Percentiles rank a stretch among this genome's conserved stretches.
Evolutionary conservation across 1,140 invertebrate genomes (phyloP).

Genomic region (honey bee (Apis mellifera)): DNA sequence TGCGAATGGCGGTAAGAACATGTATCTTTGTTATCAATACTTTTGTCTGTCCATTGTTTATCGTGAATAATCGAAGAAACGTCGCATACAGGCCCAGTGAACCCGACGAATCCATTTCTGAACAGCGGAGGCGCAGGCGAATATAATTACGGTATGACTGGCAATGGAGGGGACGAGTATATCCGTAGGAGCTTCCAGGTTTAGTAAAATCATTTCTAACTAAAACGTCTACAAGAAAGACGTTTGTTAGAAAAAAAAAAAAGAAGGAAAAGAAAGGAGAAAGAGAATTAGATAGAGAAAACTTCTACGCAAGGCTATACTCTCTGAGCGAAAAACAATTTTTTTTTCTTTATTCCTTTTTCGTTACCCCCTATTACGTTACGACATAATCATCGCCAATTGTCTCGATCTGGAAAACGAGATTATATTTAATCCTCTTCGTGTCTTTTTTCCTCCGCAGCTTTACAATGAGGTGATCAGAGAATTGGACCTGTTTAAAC

Average conservation of each 20-base stretch:
- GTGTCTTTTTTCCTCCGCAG: conserved; percentile 45
- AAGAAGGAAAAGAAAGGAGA: background rate
- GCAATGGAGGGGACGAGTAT: conserved; percentile 75
- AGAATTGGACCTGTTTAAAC: conserved; percentile 71
- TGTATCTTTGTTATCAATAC: background rate
- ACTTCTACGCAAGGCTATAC: conserved; percentile 34
- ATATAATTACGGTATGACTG: conserved; percentile 74
- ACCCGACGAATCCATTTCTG: conserved; percentile 79
- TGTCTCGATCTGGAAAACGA: too few relatives aligned
- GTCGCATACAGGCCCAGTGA: conserved; percentile 62
- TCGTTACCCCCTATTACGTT: background rate
- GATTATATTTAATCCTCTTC: background rate
- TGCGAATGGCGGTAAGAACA: conserved; percentile 72
- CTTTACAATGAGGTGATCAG: conserved; percentile 75
- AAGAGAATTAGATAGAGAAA: background rate
- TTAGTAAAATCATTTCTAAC: conserved; percentile 63
- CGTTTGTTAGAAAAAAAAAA: background rate
- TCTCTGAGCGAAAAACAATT: conserved; percentile 18
- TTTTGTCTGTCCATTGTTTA: background rate
- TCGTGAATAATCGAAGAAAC: background rate
- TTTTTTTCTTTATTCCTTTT: conserved; percentile 23
- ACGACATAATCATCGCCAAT: too few relatives aligned
- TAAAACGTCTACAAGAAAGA: conserved; percentile 47
- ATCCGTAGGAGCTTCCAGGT: conserved; percentile 79
- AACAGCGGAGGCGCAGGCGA: conserved; percentile 67